Percentiles rank a stretch among this genome's conserved stretches.
These are phyloP conservation scores for Megaceryle alcyon DNA, from an alignment of 2,797 vertebrate genomes.

Conservation along the genomic window DNA sequence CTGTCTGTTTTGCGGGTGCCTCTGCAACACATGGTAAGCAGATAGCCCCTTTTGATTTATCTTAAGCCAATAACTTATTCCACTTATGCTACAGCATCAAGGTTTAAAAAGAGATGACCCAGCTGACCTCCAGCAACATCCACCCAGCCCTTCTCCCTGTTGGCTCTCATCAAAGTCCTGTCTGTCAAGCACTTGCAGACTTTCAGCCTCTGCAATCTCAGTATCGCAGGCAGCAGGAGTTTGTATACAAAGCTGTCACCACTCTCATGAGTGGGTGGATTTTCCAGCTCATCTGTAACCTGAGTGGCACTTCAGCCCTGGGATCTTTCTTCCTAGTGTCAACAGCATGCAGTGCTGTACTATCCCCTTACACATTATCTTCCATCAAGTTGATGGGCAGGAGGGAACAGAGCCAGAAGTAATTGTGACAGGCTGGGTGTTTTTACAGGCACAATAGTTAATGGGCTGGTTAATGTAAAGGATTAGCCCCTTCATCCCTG, in stretches of 20 bases:
- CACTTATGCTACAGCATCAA: background rate
- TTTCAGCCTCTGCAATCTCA: background rate
- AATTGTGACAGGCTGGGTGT: conserved; percentile 60
- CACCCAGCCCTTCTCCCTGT: background rate
- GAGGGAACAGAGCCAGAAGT: conserved; percentile 52
- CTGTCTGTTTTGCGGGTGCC: background rate
- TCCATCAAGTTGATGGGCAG: conserved; percentile 75
- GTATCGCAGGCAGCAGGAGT: conserved; percentile 1
- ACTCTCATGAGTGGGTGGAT: conserved; percentile 60
- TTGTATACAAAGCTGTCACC: conserved; percentile 73
- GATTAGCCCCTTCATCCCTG: conserved; percentile 61
- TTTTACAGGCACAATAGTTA: conserved; percentile 72
- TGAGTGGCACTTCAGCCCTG: conserved; percentile 62
- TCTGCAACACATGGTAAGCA: background rate
- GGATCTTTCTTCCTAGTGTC: conserved; percentile 79
- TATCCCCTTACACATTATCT: conserved; percentile 91
- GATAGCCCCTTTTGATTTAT: background rate
- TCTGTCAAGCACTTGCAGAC: conserved; percentile 20
- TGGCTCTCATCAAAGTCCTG: background rate
- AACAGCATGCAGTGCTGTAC: conserved; percentile 82
- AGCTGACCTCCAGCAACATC: background rate
- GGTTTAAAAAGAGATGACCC: conserved; percentile 8
- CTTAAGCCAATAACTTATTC: conserved; percentile 9
- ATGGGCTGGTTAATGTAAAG: conserved; percentile 73
- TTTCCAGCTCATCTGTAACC: conserved; percentile 77